Evolutionary conservation across 30 jellyfish, hydroid and myxozoan genomes (phyloP).

Genomic region (Aurelia aurita): DNA sequence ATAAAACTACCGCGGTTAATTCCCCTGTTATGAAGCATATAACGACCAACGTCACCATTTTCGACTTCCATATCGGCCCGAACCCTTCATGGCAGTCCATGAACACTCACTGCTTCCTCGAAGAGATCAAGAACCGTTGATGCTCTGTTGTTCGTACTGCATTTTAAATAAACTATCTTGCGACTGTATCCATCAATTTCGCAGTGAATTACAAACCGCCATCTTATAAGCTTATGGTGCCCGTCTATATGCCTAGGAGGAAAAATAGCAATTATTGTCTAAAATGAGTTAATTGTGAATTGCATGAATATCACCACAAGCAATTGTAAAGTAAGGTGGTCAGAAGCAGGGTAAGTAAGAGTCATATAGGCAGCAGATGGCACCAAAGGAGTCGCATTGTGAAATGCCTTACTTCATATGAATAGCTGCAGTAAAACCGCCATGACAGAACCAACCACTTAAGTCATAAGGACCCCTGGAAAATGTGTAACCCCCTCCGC

Average conservation of each 20-base stretch:
- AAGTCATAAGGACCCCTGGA: too few species aligned
- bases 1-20: background rate
- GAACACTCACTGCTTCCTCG: slow-evolving; percentile 2
- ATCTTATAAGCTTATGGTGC: slow-evolving; percentile 42
- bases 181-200: slow-evolving; percentile 30
- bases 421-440: too few species aligned
- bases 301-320: too few species aligned
- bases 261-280: too few species aligned
- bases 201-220: slow-evolving; percentile 35
- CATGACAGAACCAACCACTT: too few species aligned
- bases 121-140: slow-evolving; percentile 17
- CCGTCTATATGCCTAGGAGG: slow-evolving; percentile 51
- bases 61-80: slow-evolving; percentile 30
- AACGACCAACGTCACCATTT: slow-evolving; percentile 19
- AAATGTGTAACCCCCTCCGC: too few species aligned
- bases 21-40: slow-evolving; percentile 30
- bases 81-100: slow-evolving; percentile 31
- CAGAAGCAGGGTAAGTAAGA: too few species aligned
- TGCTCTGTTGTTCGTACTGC: slow-evolving; percentile 36
- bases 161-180: slow-evolving; percentile 11
- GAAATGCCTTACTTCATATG: too few species aligned
- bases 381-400: too few species aligned
- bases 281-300: too few species aligned
- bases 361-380: too few species aligned
- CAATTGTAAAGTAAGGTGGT: too few species aligned